A percentile compares a stretch with the other conserved stretches of the same genome.
Conservation (phyloP, 1,140 invertebrate species). For the Brachystomella parvula region DNA sequence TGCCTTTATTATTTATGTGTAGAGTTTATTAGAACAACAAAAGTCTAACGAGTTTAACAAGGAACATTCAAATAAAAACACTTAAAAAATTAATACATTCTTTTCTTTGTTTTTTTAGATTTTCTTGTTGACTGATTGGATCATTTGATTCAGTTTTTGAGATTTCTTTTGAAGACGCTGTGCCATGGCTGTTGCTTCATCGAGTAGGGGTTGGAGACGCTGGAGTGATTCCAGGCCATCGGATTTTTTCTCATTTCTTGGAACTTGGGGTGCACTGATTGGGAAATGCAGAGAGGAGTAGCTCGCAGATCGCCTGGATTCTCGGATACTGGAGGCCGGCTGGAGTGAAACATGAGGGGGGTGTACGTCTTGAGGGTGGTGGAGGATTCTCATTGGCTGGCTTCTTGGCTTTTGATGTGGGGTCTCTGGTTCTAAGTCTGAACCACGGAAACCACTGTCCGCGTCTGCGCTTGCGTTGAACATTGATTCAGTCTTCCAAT, state of each 20-base stretch:
- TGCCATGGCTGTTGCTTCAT: constrained; percentile 5
- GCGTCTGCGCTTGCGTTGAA: constrained; percentile 7
- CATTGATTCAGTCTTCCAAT: constrained; percentile 18
- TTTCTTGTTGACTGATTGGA: neutral
- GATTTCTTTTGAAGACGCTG: constrained; percentile 6
- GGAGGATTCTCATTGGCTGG: neutral
- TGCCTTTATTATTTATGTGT: too few species aligned
- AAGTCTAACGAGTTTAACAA: neutral
- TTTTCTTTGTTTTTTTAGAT: too few species aligned
- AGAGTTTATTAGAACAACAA: neutral
- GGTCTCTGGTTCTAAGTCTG: neutral
- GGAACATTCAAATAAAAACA: neutral
- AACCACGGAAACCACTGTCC: constrained; percentile 15
- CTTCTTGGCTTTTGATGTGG: neutral
- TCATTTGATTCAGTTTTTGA: neutral
- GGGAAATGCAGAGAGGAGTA: too few species aligned
- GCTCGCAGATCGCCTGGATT: too few species aligned
- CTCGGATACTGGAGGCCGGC: too few species aligned
- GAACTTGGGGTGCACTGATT: too few species aligned
- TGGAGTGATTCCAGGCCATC: too few species aligned
- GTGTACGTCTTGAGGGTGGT: neutral
- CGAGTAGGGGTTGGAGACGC: neutral
- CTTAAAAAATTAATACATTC: neutral
- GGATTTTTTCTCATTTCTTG: too few species aligned
- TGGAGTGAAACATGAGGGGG: neutral